Evolutionary conservation across 2,113 vertebrate species (phyloP).

Genomic region (Pituophis catenifer): DNA sequence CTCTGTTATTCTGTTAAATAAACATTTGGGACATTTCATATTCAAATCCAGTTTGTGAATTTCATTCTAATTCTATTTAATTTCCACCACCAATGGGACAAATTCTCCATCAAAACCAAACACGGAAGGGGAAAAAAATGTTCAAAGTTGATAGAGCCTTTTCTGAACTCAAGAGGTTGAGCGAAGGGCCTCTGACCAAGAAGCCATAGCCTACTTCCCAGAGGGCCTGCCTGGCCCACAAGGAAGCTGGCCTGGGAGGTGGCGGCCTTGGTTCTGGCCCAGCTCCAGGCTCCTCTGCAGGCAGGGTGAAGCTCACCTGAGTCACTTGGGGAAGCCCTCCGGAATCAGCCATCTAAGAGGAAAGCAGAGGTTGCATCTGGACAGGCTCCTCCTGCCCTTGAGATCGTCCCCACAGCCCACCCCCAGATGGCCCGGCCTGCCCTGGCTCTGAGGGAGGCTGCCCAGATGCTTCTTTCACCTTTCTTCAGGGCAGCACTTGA

Average conservation of each 20-base stretch:
- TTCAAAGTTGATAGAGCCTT: neutral
- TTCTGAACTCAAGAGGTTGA: neutral
- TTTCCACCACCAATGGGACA: neutral
- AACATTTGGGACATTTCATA: neutral
- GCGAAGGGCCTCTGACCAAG: neutral
- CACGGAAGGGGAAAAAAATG: neutral
- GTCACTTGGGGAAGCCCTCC: slow-evolving; percentile 96
- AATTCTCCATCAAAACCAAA: neutral
- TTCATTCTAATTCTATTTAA: neutral
- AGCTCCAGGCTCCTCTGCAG: neutral
- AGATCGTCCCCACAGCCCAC: neutral
- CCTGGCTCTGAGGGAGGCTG: neutral
- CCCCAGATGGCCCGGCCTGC: neutral
- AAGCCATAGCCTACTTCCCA: neutral
- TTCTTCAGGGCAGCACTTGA: neutral
- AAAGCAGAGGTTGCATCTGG: slow-evolving; percentile 17
- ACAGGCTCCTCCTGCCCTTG: too few relatives aligned
- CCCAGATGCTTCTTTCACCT: neutral
- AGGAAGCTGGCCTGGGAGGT: neutral
- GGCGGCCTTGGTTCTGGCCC: neutral
- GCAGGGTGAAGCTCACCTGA: slow-evolving; percentile 78
- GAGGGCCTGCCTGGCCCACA: neutral
- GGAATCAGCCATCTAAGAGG: slow-evolving; percentile 91
- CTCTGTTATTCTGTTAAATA: neutral
- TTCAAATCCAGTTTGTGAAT: neutral